These are phyloP conservation scores for Volucella bombylans DNA, from an alignment of 2,888 invertebrate species.

Conservation along the genomic window DNA sequence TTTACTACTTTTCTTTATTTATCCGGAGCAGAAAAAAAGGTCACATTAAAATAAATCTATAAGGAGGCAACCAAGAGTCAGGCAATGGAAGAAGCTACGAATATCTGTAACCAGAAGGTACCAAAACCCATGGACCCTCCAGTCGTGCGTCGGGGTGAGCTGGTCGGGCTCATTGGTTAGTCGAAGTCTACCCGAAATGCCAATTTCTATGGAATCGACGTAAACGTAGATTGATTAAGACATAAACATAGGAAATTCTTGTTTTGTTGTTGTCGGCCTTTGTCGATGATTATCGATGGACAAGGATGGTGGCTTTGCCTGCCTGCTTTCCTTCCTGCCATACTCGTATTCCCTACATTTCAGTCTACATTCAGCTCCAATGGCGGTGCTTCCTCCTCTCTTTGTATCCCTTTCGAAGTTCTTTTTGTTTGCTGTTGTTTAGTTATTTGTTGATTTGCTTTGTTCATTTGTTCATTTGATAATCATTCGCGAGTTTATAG, in stretches of 20 bases:
- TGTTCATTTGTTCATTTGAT: constrained; percentile 73
- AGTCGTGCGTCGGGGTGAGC: constrained; percentile 22
- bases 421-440: constrained; percentile 55
- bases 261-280: constrained; percentile 74
- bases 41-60: constrained; percentile 71
- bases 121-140: constrained; percentile 25
- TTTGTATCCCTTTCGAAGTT: background rate
- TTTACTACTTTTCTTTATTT: constrained; percentile 73
- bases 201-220: constrained; percentile 75
- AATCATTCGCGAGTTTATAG: constrained; percentile 64
- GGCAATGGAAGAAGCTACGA: background rate
- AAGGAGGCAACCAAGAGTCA: constrained; percentile 26
- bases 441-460: constrained; percentile 73
- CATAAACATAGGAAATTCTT: constrained; percentile 75
- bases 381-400: constrained; percentile 9
- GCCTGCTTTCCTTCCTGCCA: background rate
- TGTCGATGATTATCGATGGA: constrained; percentile 74
- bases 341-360: background rate
- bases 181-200: constrained; percentile 65
- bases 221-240: constrained; percentile 76
- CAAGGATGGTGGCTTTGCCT: constrained; percentile 47
- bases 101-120: constrained; percentile 25
- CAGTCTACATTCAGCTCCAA: background rate
- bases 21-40: constrained; percentile 66
- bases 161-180: constrained; percentile 31